phyloP scores from a whole-genome alignment of 2,113 vertebrate species.

The Struthidea cinerea region DNA sequence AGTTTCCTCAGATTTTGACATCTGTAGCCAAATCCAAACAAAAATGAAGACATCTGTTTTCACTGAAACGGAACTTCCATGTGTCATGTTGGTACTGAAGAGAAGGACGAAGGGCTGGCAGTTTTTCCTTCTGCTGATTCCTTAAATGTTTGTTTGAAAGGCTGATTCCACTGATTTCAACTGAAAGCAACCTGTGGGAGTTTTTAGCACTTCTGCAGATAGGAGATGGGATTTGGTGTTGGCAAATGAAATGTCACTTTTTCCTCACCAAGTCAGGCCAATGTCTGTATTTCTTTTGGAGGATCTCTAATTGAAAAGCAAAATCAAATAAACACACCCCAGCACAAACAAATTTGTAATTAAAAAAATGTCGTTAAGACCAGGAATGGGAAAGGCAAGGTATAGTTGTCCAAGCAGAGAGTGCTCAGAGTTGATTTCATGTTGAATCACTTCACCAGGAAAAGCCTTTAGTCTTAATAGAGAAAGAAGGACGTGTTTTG shows the following conservation, averaged over 20 bases:
- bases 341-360: background rate
- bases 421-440: background rate
- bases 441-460: background rate
- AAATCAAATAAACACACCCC: background rate
- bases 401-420: background rate
- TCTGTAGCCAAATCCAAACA: background rate
- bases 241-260: background rate
- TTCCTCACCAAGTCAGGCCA: background rate
- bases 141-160: background rate
- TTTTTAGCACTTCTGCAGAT: background rate
- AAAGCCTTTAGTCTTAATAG: background rate
- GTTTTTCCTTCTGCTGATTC: background rate
- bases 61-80: background rate
- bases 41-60: background rate
- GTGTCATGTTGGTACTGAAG: background rate
- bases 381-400: background rate
- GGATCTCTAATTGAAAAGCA: background rate
- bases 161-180: background rate
- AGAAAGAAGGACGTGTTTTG: background rate
- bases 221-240: background rate
- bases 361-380: background rate
- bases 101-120: background rate
- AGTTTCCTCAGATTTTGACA: background rate
- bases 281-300: background rate
- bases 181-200: background rate